These are phyloP conservation scores for Dascyllus trimaculatus DNA, from an alignment of 2,113 vertebrate genomes.

Conservation along the genomic window DNA sequence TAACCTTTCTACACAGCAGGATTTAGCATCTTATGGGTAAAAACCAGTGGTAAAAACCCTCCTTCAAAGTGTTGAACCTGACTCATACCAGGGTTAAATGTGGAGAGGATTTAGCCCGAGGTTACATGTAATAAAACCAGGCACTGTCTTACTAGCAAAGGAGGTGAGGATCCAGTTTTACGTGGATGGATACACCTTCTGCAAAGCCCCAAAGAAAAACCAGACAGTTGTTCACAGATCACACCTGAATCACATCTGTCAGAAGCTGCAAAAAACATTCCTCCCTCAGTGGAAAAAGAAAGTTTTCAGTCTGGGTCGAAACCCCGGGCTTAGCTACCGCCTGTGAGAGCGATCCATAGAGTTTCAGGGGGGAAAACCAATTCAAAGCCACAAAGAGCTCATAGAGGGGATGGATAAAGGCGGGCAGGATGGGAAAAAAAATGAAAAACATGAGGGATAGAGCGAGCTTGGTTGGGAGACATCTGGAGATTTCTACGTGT, in stretches of 20 bases:
- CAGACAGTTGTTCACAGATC: constrained; percentile 17
- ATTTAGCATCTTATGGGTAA: neutral
- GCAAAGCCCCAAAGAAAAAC: neutral
- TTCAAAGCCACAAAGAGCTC: constrained; percentile 36
- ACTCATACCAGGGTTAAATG: constrained; percentile 30
- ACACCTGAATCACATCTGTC: constrained; percentile 19
- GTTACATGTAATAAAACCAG: neutral
- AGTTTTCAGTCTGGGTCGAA: constrained; percentile 30
- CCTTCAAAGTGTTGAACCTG: constrained; percentile 2
- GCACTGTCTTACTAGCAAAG: neutral
- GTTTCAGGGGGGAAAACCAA: constrained; percentile 37
- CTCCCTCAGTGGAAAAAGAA: constrained; percentile 12
- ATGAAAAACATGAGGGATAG: constrained; percentile 1
- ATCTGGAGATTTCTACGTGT: constrained; percentile 63
- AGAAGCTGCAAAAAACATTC: constrained; percentile 1
- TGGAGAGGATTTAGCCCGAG: constrained; percentile 28
- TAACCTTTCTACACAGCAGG: constrained; percentile 12
- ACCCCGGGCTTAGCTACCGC: constrained; percentile 22
- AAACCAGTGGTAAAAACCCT: neutral
- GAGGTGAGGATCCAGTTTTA: constrained; percentile 3
- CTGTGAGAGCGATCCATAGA: constrained; percentile 45
- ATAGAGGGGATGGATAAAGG: constrained; percentile 23
- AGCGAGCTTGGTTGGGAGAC: constrained; percentile 28
- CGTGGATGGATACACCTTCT: neutral
- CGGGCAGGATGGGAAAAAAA: neutral